These are phyloP conservation scores for Austrolebias charrua DNA, from an alignment of 2,797 vertebrate species.

Conservation along the genomic window DNA sequence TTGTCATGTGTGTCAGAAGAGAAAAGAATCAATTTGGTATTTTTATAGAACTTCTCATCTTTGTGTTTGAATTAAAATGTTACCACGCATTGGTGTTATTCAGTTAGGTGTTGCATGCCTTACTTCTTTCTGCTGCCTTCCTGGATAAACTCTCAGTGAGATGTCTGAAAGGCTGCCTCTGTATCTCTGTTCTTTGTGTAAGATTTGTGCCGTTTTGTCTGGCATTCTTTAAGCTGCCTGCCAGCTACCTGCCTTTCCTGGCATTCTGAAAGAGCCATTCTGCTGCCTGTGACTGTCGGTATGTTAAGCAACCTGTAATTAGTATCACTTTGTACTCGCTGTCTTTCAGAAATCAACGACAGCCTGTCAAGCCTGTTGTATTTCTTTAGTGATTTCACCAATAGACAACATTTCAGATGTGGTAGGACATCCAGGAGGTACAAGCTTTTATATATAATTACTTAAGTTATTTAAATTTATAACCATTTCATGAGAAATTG, in stretches of 20 bases:
- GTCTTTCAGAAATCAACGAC: constrained; percentile 48
- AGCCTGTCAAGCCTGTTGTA: constrained; percentile 30
- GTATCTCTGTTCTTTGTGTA: constrained; percentile 55
- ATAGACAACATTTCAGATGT: constrained; percentile 8
- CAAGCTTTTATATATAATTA: constrained; percentile 1
- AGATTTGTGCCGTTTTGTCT: constrained; percentile 58
- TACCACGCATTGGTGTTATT: neutral
- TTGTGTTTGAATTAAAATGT: constrained; percentile 1
- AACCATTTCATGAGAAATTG: neutral
- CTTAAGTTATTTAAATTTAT: neutral
- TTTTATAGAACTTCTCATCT: neutral
- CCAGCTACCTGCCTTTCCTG: constrained; percentile 44
- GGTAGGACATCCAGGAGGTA: constrained; percentile 16
- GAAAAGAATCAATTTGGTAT: no score
- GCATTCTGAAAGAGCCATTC: constrained; percentile 45
- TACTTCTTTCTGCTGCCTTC: constrained; percentile 17
- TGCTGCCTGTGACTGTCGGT: constrained; percentile 45
- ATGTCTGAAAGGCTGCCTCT: constrained; percentile 55
- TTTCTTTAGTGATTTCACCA: constrained; percentile 19
- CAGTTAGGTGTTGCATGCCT: constrained; percentile 5
- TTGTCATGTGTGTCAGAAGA: no score
- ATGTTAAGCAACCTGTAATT: constrained; percentile 63
- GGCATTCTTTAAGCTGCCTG: constrained; percentile 51
- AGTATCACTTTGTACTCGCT: constrained; percentile 49
- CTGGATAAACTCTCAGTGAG: constrained; percentile 43